Base-by-base conservation (phyloP, 2,113 vertebrate species). In the Solea senegalensis region DNA sequence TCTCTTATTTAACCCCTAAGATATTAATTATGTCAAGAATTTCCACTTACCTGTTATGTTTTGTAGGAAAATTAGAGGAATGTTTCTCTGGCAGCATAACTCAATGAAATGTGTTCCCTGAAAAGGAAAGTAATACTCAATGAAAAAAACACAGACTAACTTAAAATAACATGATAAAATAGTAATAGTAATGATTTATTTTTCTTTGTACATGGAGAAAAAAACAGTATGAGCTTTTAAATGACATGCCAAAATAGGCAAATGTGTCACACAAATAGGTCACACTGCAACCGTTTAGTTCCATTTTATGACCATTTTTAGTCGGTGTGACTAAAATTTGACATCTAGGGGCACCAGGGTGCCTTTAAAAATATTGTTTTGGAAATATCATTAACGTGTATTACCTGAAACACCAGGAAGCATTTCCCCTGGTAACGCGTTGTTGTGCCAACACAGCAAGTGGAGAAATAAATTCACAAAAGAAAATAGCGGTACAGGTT, bases 91-190 rank as follows among this genome's bases (percentile, higher is more conserved):
- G 90, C 97, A 98, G 88, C 98, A 99, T 59, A 99, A 78, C 85
- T 99, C 96, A 81, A 99, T 93, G 74, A 99, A 99, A 91, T 99
- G 98, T 2, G 97, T 93, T 72, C 92, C 96, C 97, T 99, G 88
- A 3, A 88, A 88, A 84, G 52, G 69, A 90, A 90, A 46, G 21
- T 72, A 68, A 50, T 7, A 40, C 12, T 9, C 39, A 59, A 7
- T 52, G 21, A 60, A 49, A 60, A 21, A 26, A 64, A 65, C 65
- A 48, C 15, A 63, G 9, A 45, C 34, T 9, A 51, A 16, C 9
- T 28, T 51, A 13, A 67, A 70, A 59, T 58, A 52, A 64, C 52
- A 63, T 28, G 28, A 45, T 7, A 16, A 27, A 7, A 26, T 11
- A 45, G 44, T 10, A 7, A 26, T 11, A 45, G 44, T 10, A 59